Evolutionary conservation across 2,888 invertebrate species (phyloP).

Genomic region (Schizaphis graminum): DNA sequence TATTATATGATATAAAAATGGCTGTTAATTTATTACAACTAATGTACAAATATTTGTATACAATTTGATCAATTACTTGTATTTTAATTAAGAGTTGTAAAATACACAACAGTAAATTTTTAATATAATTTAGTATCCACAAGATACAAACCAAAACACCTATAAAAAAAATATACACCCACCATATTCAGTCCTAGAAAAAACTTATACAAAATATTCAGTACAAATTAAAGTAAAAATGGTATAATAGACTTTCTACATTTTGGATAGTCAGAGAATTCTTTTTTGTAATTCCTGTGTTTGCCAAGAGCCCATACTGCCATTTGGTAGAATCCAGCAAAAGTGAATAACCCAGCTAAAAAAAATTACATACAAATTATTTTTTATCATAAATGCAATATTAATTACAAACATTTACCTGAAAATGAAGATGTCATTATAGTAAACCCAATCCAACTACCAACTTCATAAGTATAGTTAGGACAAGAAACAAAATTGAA

Average conservation of each 20-base stretch:
- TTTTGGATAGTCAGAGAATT: conserved; percentile 92
- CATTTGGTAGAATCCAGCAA: conserved; percentile 97
- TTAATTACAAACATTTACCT: conserved; percentile 74
- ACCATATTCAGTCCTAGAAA: conserved; percentile 58
- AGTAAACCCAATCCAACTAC: conserved; percentile 94
- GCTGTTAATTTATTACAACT: not conserved
- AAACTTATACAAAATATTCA: conserved; percentile 40
- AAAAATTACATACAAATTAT: conserved; percentile 68
- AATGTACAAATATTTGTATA: conserved; percentile 12
- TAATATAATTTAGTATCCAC: conserved; percentile 37
- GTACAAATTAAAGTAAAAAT: conserved; percentile 78
- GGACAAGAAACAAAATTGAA: conserved; percentile 97
- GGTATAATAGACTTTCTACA: conserved; percentile 91
- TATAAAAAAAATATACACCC: conserved; percentile 47
- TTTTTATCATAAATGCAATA: not conserved
- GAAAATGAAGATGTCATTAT: conserved; percentile 95
- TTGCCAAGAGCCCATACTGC: conserved; percentile 96
- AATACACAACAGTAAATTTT: conserved; percentile 21
- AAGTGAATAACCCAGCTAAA: conserved; percentile 88
- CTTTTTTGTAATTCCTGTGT: conserved; percentile 93
- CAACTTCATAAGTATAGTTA: conserved; percentile 98
- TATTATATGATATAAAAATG: not conserved
- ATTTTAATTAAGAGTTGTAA: conserved; percentile 12
- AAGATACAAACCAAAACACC: conserved; percentile 58
- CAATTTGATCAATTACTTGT: conserved; percentile 51